phyloP scores from a whole-genome alignment of 2,888 invertebrate genomes.

The Alviniconcha strummeri region DNA sequence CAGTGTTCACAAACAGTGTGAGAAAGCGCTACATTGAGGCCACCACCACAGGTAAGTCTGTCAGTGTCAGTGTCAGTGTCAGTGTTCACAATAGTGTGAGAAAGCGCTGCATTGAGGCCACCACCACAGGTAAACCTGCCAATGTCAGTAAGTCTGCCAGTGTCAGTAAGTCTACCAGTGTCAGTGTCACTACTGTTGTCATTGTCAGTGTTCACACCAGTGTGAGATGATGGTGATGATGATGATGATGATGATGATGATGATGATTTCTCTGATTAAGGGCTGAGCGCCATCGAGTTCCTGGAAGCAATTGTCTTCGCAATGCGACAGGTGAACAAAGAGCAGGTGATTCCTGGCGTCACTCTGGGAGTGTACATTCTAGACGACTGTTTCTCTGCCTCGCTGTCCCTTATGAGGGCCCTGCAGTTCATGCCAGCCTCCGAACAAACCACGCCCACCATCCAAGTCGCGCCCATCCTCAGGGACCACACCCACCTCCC shows the following conservation, averaged over 20 bases:
- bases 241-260: constrained; percentile 4
- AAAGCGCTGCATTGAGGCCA: no score
- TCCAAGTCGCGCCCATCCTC: background rate
- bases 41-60: no score
- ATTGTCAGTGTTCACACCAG: no score
- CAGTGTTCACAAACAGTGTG: no score
- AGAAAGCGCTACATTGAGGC: no score
- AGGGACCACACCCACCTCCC: background rate
- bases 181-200: no score
- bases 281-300: constrained; percentile 44
- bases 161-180: no score
- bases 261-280: constrained; percentile 3
- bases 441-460: background rate
- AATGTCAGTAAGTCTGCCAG: no score
- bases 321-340: constrained; percentile 49
- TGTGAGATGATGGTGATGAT: background rate
- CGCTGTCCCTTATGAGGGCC: constrained; percentile 51
- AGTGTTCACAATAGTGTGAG: no score
- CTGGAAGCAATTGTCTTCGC: constrained; percentile 53
- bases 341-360: constrained; percentile 47
- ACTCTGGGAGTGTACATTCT: constrained; percentile 52
- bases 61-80: no score
- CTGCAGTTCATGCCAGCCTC: constrained; percentile 53
- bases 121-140: no score
- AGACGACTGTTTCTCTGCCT: constrained; percentile 52